Conservation (phyloP, 1,140 invertebrate genomes). For the Oryctes rhinoceros region DNA sequence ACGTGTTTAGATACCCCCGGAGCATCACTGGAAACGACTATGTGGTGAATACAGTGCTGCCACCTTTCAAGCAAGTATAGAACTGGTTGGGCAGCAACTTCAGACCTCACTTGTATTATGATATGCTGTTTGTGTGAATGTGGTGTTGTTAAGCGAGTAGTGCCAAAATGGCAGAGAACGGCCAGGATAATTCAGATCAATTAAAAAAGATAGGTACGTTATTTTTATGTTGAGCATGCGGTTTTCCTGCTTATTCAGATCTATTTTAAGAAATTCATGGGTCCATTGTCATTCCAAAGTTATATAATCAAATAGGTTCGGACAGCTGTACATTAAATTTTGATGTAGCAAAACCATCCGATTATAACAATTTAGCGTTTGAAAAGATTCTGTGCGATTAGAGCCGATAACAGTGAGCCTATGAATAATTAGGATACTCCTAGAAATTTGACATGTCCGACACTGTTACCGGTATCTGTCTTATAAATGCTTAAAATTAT, state of each 20-base stretch:
- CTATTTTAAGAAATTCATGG: neutral
- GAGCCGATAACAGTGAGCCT: neutral
- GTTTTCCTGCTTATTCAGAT: neutral
- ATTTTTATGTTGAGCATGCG: constrained; percentile 35
- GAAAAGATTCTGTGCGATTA: constrained; percentile 16
- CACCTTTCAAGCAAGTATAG: neutral
- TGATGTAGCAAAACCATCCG: constrained; percentile 19
- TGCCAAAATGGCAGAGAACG: constrained; percentile 71
- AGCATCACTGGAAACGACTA: neutral
- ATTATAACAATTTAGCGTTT: neutral
- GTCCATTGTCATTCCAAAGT: constrained; percentile 37
- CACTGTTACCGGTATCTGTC: neutral
- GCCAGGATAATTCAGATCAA: constrained; percentile 67
- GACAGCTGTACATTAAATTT: constrained; percentile 46
- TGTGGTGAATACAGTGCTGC: constrained; percentile 8
- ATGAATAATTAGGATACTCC: constrained; percentile 41
- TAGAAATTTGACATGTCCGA: constrained; percentile 53
- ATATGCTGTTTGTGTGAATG: constrained; percentile 44
- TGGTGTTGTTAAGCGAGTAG: constrained; percentile 60
- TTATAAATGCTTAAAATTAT: neutral
- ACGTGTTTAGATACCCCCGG: too few relatives aligned
- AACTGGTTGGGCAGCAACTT: constrained; percentile 10
- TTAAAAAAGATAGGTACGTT: constrained; percentile 66
- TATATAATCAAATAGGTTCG: constrained; percentile 47
- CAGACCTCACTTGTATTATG: constrained; percentile 34